phyloP scores from a whole-genome alignment of 1,140 invertebrate species.

The Trachymyrmex cornetzi region DNA sequence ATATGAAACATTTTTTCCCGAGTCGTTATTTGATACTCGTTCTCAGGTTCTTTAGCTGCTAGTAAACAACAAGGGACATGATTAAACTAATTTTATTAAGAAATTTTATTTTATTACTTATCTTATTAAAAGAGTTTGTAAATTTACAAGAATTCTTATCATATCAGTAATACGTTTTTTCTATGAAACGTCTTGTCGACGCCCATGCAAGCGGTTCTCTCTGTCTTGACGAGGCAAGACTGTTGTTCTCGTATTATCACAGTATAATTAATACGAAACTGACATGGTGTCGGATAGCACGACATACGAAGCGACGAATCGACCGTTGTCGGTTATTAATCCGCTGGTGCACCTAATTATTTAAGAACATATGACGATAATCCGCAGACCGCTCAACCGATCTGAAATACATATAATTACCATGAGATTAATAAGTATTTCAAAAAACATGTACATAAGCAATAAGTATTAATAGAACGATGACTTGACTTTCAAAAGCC shows the following conservation, averaged over 20 bases:
- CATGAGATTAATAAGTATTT: no score
- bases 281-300: conserved; percentile 18
- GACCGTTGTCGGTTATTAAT: conserved; percentile 29
- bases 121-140: background rate
- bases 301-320: background rate
- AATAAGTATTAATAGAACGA: background rate
- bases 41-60: background rate
- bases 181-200: background rate
- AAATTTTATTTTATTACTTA: background rate
- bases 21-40: background rate
- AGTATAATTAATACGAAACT: conserved; percentile 45
- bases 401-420: background rate
- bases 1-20: no score
- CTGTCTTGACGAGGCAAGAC: background rate
- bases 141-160: background rate
- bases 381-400: background rate
- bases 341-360: conserved; percentile 1
- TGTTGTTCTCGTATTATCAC: conserved; percentile 44
- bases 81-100: background rate
- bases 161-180: background rate
- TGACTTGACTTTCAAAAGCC: background rate
- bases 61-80: background rate
- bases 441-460: background rate
- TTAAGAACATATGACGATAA: background rate
- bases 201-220: background rate